Evolutionary conservation across 2,113 vertebrate genomes (phyloP), one percentile per base, ranked within the genome.

Genomic region (Thamnaconus septentrionalis): DNA sequence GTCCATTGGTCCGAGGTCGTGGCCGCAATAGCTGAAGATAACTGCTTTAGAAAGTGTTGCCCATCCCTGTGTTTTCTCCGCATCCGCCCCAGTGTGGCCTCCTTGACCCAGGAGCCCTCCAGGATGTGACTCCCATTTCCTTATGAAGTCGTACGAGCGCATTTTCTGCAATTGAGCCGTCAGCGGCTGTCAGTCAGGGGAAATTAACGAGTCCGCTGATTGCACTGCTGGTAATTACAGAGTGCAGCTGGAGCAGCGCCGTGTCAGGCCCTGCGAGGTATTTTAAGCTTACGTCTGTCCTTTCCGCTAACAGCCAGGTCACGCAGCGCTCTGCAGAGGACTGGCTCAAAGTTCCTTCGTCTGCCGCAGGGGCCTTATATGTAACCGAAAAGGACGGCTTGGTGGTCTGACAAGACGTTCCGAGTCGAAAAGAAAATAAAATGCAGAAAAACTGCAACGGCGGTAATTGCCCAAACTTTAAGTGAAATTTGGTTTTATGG

Each of bases 211-310:
- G 81, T 75, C 79, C 78, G 83, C 84, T 86, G 89, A 91, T 91
- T 90, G 74, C 83, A 84, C 86, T 85, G 79, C 84, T 83, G 83
- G 83, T 91, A 90, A 92, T 91, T 91, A 87, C 86, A 86, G 78
- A 90, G 85, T 84, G 82, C 75, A 79, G 82, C 65, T 73, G 87
- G 81, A 84, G 71, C 72, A 55, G 76, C 81, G 89, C 88, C 83
- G 85, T 88, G 84, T 91, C 84, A 81, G 82, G 83, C 78, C 83
- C 51, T 48, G 62, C 18, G 63, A 74, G 75, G 71, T 82, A 74
- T 87, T 89, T 87, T 80, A 79, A 88, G 83, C 86, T 80, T 80
- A 80, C 75, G 66, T 79, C 85, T 87, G 75, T 79, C 71, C 67
- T 87, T 83, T 82, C 77, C 69, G 49, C 75, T 50, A 61, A 58